Conservation (phyloP, 2,113 vertebrate genomes). For the Scomber scombrus region DNA sequence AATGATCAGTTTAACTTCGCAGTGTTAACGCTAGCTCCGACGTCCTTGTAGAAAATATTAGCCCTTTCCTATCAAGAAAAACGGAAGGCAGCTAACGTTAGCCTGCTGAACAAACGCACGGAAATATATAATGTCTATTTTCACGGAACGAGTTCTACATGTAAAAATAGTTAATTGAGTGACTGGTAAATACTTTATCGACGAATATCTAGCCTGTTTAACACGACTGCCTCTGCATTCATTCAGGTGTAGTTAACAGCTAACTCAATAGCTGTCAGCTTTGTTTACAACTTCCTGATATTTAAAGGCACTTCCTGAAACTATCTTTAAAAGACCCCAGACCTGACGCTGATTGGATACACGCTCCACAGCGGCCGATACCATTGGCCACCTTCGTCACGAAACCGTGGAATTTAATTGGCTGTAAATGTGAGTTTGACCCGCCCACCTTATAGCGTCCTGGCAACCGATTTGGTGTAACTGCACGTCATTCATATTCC, state of each 20-base stretch:
- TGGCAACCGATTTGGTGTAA: conserved; percentile 27
- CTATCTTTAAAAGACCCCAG: conserved; percentile 82
- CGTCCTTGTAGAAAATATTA: conserved; percentile 59
- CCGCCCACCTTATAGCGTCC: background rate
- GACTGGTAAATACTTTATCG: background rate
- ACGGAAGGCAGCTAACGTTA: conserved; percentile 58
- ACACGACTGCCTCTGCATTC: conserved; percentile 20
- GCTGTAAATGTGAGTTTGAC: background rate
- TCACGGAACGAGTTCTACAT: background rate
- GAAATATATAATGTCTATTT: background rate
- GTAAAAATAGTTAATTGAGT: background rate
- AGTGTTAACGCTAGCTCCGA: background rate
- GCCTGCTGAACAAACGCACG: conserved; percentile 6
- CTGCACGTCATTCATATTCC: conserved; percentile 42
- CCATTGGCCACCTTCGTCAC: conserved; percentile 57
- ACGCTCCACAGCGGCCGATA: background rate
- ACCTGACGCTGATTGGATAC: conserved; percentile 75
- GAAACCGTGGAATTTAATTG: conserved; percentile 44
- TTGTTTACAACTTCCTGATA: conserved; percentile 84
- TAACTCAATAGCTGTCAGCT: conserved; percentile 74
- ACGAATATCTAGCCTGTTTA: conserved; percentile 27
- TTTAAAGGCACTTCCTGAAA: conserved; percentile 84
- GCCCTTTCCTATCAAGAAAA: conserved; percentile 20
- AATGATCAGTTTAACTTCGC: background rate
- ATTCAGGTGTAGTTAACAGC: conserved; percentile 50